A percentile compares a stretch with the other conserved stretches of the same genome.
Evolutionary conservation across 2,113 vertebrate genomes (phyloP).

Genomic region (Sinocyclocheilus rhinocerous): DNA sequence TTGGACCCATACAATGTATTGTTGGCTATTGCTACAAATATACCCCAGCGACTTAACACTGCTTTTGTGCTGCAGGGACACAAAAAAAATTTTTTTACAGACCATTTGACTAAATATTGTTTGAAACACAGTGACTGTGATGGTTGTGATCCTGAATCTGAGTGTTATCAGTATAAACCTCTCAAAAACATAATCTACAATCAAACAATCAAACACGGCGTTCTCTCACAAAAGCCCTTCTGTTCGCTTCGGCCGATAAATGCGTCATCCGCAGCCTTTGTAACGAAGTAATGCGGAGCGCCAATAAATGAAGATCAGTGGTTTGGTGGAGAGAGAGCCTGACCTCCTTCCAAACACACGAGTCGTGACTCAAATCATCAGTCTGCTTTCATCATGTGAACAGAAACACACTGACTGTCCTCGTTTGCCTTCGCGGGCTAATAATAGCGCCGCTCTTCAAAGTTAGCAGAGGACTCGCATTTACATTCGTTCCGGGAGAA

Average conservation of each 20-base stretch:
- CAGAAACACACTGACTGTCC: constrained; percentile 7
- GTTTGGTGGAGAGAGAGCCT: not conserved
- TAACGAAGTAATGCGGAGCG: not conserved
- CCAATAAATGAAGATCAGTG: constrained; percentile 21
- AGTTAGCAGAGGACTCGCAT: constrained; percentile 20
- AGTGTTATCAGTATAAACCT: too few species aligned
- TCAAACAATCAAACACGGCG: not conserved
- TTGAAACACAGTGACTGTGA: too few species aligned
- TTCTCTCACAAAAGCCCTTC: not conserved
- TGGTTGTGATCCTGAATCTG: too few species aligned
- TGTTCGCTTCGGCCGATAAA: not conserved
- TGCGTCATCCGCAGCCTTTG: constrained; percentile 22
- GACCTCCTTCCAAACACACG: constrained; percentile 29
- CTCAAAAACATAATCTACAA: not conserved
- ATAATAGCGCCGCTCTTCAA: constrained; percentile 34
- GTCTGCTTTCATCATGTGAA: constrained; percentile 24
- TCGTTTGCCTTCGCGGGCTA: constrained; percentile 4
- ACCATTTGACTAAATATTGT: too few species aligned
- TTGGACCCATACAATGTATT: too few species aligned
- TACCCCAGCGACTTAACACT: too few species aligned
- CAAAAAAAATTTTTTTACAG: too few species aligned
- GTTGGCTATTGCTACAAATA: too few species aligned
- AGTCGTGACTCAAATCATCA: constrained; percentile 39
- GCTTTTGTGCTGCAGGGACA: too few species aligned
- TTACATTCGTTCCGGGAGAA: not conserved